phyloP scores from a whole-genome alignment of 2,888 invertebrate species.

The Apocheima hispidaria region DNA sequence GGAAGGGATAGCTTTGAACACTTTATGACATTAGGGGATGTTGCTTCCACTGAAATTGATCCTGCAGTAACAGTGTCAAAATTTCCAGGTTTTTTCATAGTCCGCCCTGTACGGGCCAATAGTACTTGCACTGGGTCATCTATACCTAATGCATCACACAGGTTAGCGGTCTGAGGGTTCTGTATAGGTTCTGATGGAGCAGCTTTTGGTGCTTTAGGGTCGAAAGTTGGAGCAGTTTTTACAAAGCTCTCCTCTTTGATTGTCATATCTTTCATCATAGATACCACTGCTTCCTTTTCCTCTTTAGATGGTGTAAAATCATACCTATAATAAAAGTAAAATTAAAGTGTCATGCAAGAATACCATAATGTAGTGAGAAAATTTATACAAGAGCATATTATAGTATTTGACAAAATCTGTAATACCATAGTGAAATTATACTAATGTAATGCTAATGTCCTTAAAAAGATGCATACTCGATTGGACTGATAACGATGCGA shows the following conservation, averaged over 20 bases:
- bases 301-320: conserved; percentile 90
- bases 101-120: conserved; percentile 80
- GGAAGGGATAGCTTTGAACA: conserved; percentile 70
- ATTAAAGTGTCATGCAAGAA: too few species aligned
- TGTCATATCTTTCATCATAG: conserved; percentile 88
- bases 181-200: conserved; percentile 82
- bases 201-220: conserved; percentile 67
- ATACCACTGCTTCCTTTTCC: conserved; percentile 88
- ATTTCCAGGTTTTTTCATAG: conserved; percentile 60
- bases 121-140: conserved; percentile 92
- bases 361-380: too few species aligned
- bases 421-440: too few species aligned
- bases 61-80: conserved; percentile 13
- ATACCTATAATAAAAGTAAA: conserved; percentile 81
- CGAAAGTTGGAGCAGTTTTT: conserved; percentile 89
- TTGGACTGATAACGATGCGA: too few species aligned
- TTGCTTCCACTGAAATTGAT: conserved; percentile 43
- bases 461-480: too few species aligned
- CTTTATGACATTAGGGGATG: conserved; percentile 58
- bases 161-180: conserved; percentile 89
- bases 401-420: too few species aligned
- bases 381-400: too few species aligned
- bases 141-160: conserved; percentile 90
- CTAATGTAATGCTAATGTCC: too few species aligned
- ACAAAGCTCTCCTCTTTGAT: conserved; percentile 92